Percentiles rank a stretch among this genome's conserved stretches.
Conservation (phyloP, 2,797 vertebrate genomes). For the Mormyrus proboscirostris region DNA sequence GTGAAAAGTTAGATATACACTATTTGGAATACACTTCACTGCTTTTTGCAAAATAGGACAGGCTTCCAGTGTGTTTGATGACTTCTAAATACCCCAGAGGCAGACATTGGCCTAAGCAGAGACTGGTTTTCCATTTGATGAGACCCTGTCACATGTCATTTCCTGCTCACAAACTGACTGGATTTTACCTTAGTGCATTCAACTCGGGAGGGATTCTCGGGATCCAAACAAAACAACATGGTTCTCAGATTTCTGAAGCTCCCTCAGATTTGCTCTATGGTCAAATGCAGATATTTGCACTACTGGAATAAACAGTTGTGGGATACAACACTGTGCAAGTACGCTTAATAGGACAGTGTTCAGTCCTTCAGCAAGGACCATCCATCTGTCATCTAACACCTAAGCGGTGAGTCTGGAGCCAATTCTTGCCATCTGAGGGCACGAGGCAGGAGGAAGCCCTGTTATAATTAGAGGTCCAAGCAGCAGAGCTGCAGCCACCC, state of each 20-base stretch:
- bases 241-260: not conserved
- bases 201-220: not conserved
- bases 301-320: not conserved
- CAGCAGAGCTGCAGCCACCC: not conserved
- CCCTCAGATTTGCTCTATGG: not conserved
- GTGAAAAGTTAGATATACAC: not conserved
- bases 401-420: not conserved
- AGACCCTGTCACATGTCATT: not conserved
- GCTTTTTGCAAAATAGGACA: not conserved
- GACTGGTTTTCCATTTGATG: not conserved
- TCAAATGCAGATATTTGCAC: not conserved
- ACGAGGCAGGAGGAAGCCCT: not conserved
- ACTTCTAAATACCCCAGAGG: not conserved
- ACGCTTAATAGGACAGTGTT: not conserved
- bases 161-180: not conserved
- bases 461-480: not conserved
- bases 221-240: not conserved
- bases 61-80: not conserved
- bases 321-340: not conserved
- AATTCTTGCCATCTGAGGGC: not conserved
- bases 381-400: not conserved
- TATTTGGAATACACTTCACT: not conserved
- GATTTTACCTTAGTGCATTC: not conserved
- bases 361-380: not conserved
- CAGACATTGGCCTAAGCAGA: not conserved